These are phyloP conservation scores for Microctonus aethiopoides DNA, from an alignment of 2,888 invertebrate genomes.

Conservation along the genomic window DNA sequence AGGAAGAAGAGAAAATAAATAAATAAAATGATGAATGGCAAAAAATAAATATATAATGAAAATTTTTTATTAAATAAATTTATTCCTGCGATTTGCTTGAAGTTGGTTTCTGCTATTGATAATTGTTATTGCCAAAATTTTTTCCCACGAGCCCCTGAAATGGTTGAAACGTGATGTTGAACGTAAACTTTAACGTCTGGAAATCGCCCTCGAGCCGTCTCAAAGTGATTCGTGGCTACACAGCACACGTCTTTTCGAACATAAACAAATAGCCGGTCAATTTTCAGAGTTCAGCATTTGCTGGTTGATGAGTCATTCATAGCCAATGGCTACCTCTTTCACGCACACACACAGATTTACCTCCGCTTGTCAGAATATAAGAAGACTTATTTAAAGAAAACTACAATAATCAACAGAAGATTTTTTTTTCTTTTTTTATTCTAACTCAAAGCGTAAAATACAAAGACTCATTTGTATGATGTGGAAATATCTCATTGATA, in stretches of 20 bases:
- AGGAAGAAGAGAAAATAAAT: background rate
- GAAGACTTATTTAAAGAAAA: background rate
- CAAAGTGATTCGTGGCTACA: conserved; percentile 30
- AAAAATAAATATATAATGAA: background rate
- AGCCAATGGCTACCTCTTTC: background rate
- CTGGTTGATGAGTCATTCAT: background rate
- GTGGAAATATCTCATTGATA: background rate
- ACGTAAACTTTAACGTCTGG: conserved; percentile 20
- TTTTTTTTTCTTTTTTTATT: background rate
- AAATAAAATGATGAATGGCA: background rate
- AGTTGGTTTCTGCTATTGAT: background rate
- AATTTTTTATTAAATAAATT: background rate
- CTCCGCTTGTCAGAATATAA: background rate
- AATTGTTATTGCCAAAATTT: conserved; percentile 2
- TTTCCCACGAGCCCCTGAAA: conserved; percentile 7
- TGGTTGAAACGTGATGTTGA: conserved; percentile 24
- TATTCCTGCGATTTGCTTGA: background rate
- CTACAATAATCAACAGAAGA: background rate
- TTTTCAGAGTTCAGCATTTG: conserved; percentile 7
- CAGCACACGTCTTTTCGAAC: conserved; percentile 17
- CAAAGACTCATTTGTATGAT: background rate
- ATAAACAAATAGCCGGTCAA: conserved; percentile 29
- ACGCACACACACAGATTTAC: background rate
- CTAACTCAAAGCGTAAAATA: background rate
- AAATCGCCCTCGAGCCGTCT: conserved; percentile 19